A percentile compares a stretch with the other conserved stretches of the same genome.
Conservation (phyloP, 2,113 vertebrate species). For the Myrmecobius fasciatus region DNA sequence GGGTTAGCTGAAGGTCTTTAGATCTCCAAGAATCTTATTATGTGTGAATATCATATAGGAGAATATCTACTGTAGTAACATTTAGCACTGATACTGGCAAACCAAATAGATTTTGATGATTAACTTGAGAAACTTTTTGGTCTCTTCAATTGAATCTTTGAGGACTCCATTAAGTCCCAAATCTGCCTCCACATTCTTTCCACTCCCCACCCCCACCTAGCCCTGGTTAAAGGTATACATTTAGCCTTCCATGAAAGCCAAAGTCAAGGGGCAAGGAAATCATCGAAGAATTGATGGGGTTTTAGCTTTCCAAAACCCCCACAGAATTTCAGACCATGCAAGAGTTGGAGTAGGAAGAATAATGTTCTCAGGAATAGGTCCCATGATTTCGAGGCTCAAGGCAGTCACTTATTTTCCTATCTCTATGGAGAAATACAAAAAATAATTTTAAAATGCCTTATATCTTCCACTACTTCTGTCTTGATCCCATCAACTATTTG, state of each 20-base stretch:
- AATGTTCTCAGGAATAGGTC: background rate
- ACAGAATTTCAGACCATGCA: background rate
- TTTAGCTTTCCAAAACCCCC: background rate
- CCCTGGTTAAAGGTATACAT: background rate
- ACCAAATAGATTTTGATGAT: background rate
- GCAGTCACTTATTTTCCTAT: background rate
- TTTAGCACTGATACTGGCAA: background rate
- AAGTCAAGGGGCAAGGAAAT: background rate
- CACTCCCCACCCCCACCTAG: background rate
- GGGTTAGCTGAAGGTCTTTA: background rate
- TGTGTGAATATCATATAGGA: background rate
- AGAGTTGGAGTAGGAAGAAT: background rate
- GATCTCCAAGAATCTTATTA: background rate
- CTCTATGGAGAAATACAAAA: background rate
- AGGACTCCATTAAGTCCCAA: background rate
- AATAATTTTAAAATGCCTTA: background rate
- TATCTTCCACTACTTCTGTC: background rate
- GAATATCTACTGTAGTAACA: background rate
- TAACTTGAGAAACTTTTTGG: background rate
- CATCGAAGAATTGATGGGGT: background rate
- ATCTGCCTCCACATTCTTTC: background rate
- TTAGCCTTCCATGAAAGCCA: background rate
- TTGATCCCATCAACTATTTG: background rate
- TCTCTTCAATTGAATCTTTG: background rate
- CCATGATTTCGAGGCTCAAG: background rate